A percentile compares a stretch with the other conserved stretches of the same genome.
Conservation (phyloP, 1,140 invertebrate genomes). For the Nilaparvata lugens region DNA sequence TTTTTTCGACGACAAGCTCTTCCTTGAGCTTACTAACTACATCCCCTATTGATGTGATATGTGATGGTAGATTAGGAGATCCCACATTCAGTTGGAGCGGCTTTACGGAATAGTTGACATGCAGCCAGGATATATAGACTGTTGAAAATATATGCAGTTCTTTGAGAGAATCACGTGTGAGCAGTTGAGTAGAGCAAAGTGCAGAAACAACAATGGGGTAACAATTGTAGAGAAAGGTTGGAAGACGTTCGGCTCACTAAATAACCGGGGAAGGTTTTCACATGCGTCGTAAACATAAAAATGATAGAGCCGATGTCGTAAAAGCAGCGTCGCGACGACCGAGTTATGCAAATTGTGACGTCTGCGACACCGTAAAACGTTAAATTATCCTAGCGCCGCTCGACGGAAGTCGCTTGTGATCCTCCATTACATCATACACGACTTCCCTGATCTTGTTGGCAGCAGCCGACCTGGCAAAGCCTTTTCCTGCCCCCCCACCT, state of each 20-base stretch:
- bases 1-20: too few relatives aligned
- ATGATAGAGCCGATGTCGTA: slow-evolving; percentile 10
- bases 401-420: slow-evolving; percentile 4
- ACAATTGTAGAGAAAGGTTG: too few relatives aligned
- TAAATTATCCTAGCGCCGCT: slow-evolving; percentile 5
- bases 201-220: too few relatives aligned
- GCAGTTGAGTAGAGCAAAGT: too few relatives aligned
- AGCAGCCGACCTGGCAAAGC: neutral
- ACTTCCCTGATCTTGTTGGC: slow-evolving; percentile 3
- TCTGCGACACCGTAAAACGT: slow-evolving; percentile 15
- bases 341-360: slow-evolving; percentile 17
- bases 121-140: too few relatives aligned
- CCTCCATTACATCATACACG: slow-evolving; percentile 11
- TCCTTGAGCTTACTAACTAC: too few relatives aligned
- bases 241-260: neutral
- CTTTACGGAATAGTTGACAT: too few relatives aligned
- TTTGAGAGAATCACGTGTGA: too few relatives aligned
- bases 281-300: slow-evolving; percentile 10
- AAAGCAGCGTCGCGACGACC: neutral
- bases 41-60: too few relatives aligned
- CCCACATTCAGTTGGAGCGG: too few relatives aligned
- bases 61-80: too few relatives aligned
- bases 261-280: neutral
- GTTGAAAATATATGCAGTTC: too few relatives aligned
- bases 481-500: neutral